phyloP scores from a whole-genome alignment of 2,113 vertebrate species.

The Antigone vipio region DNA sequence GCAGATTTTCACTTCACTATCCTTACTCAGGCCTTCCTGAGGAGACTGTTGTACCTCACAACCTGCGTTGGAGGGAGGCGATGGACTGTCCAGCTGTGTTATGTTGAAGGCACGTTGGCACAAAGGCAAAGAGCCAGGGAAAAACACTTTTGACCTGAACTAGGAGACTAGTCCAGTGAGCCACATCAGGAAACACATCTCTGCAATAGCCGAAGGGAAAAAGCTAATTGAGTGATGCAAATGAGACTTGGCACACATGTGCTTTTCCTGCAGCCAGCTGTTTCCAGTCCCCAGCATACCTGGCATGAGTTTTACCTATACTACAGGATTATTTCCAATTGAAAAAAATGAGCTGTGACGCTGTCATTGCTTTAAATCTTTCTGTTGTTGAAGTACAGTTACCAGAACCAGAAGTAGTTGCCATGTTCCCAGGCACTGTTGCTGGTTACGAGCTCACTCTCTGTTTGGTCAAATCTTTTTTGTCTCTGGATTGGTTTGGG shows the following conservation, averaged over 20 bases:
- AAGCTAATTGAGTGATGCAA: slow-evolving; percentile 34
- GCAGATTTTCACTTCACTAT: background rate
- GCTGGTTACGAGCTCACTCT: background rate
- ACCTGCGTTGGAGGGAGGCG: background rate
- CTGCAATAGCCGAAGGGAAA: background rate
- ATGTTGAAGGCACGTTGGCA: background rate
- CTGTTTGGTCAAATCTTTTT: background rate
- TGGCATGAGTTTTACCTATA: slow-evolving; percentile 7
- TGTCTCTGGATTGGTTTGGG: background rate
- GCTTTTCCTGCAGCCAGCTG: slow-evolving; percentile 23
- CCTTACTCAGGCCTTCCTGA: background rate
- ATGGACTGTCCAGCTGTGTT: background rate
- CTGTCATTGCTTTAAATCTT: background rate
- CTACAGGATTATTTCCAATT: background rate
- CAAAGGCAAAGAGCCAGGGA: background rate
- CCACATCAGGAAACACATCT: slow-evolving; percentile 6
- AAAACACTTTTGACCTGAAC: background rate
- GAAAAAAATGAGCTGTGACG: background rate
- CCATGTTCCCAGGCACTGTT: background rate
- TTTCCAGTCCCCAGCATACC: background rate
- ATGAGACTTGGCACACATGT: slow-evolving; percentile 30
- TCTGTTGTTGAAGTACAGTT: background rate
- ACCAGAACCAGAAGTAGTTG: background rate
- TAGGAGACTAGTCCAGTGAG: background rate
- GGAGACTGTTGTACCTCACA: background rate